Base-by-base conservation (phyloP, 2,113 vertebrate species). In the Cichladusa arquata region DNA sequence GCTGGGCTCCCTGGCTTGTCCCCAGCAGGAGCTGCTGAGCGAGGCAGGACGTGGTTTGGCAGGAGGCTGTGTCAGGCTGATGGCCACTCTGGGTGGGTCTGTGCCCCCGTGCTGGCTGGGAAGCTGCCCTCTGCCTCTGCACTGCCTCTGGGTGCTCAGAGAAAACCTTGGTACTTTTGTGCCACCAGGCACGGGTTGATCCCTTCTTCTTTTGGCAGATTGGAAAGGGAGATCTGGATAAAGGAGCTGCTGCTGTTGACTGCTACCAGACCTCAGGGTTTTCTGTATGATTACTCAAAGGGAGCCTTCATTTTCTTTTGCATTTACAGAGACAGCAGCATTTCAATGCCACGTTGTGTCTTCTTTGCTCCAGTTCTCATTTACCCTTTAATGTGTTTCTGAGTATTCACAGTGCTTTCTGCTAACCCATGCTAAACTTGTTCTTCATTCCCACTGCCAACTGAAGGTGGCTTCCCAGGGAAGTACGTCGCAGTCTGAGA, bases 21-120 rank as follows among this genome's bases (percentile, higher is more conserved):
- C 24, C 20, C 42, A 53, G 51, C 36, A 40, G 70, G 54, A 53
- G 45, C 47, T 88, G 70, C 51, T 62, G 44, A 61, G 54, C 0
- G 0, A 83, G 58, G 48, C 77, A 76, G 58, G n/a, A 20, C 11
- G 33, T 42, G 40, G 7, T 14, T 12, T 72, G 15, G 23, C 19
- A 17, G 81, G 34, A 66, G 66, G 26, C 16, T 1, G 1, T 44
- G 44, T 4, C 2, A 3, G 57, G 36, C 42, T n/a, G 34, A 6
- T 2, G 0, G 42, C 66, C 14, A 9, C 12, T 2, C 4, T 60
- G 58, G 62, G 48, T 8, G 62, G 40, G 12, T 31, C 15, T 26
- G 40, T 0, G 0, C 38, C n/a, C 60, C 13, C 0, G 29, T 1
- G 1, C 50, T 69, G 62, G 7, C 62, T 45, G n/a, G 44, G 58